These are phyloP conservation scores for Thera britannica DNA, from an alignment of 2,888 invertebrate species.

Conservation along the genomic window DNA sequence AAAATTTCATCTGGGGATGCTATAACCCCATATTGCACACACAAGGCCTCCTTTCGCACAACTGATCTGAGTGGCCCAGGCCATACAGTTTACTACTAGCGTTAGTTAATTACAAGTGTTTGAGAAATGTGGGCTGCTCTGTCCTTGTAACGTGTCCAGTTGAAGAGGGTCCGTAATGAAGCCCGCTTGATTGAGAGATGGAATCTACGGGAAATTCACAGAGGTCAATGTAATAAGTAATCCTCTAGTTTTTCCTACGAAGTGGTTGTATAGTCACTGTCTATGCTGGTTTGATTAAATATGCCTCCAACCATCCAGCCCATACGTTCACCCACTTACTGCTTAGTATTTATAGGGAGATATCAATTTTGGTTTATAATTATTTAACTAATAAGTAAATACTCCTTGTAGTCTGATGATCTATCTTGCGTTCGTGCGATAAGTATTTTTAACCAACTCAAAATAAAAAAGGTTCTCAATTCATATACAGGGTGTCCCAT, in stretches of 20 bases:
- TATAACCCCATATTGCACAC: background rate
- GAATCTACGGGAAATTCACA: constrained; percentile 39
- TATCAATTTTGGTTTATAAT: too few relatives aligned
- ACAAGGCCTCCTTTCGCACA: background rate
- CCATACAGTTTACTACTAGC: constrained; percentile 19
- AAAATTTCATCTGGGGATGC: background rate
- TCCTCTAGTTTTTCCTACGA: background rate
- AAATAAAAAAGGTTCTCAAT: too few relatives aligned
- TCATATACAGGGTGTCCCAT: too few relatives aligned
- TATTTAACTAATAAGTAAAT: too few relatives aligned
- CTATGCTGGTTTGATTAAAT: too few relatives aligned
- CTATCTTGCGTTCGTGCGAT: too few relatives aligned
- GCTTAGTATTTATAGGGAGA: too few relatives aligned
- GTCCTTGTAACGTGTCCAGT: constrained; percentile 55
- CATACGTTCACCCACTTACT: too few relatives aligned
- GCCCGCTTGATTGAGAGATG: constrained; percentile 62
- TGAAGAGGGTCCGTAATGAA: constrained; percentile 71
- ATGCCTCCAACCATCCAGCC: too few relatives aligned
- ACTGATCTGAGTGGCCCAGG: background rate
- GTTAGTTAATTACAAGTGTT: constrained; percentile 65
- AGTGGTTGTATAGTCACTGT: too few relatives aligned
- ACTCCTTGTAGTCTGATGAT: too few relatives aligned
- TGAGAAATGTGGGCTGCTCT: constrained; percentile 68
- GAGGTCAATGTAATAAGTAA: constrained; percentile 47
- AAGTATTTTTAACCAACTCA: too few relatives aligned